Percentiles rank a stretch among this genome's conserved stretches.
Conservation (phyloP, 2,888 invertebrate genomes). For the Nymphalis c-album region DNA sequence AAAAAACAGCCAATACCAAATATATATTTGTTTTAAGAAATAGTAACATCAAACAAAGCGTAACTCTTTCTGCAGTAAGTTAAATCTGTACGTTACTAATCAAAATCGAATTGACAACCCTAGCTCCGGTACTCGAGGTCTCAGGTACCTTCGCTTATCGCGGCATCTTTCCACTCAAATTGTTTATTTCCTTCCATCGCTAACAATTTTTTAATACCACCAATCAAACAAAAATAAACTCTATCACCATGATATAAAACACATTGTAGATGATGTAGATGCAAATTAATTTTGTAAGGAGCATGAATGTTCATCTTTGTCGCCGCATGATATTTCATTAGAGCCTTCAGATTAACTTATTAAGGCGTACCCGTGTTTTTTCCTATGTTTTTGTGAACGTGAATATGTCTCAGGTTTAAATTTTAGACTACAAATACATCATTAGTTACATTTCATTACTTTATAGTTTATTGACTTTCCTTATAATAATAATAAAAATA, state of each 20-base stretch:
- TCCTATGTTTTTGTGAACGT: constrained; percentile 32
- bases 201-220: constrained; percentile 38
- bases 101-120: constrained; percentile 46
- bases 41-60: neutral
- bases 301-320: constrained; percentile 48
- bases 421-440: constrained; percentile 13
- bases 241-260: constrained; percentile 32
- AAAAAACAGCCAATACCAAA: too few relatives aligned
- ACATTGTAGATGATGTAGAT: neutral
- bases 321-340: constrained; percentile 69
- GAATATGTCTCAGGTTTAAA: constrained; percentile 24
- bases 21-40: too few relatives aligned
- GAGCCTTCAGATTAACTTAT: constrained; percentile 70
- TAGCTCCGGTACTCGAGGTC: constrained; percentile 49
- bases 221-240: constrained; percentile 30
- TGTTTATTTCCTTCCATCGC: constrained; percentile 60
- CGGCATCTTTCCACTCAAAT: constrained; percentile 63
- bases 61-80: constrained; percentile 14
- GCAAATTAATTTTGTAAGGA: constrained; percentile 34
- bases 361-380: constrained; percentile 51
- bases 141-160: constrained; percentile 65
- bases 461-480: too few relatives aligned
- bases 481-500: too few relatives aligned
- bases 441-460: neutral
- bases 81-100: neutral